A percentile compares a stretch with the other conserved stretches of the same genome.
Conservation (phyloP, 2,797 vertebrate genomes). For the Hyperoplus immaculatus region DNA sequence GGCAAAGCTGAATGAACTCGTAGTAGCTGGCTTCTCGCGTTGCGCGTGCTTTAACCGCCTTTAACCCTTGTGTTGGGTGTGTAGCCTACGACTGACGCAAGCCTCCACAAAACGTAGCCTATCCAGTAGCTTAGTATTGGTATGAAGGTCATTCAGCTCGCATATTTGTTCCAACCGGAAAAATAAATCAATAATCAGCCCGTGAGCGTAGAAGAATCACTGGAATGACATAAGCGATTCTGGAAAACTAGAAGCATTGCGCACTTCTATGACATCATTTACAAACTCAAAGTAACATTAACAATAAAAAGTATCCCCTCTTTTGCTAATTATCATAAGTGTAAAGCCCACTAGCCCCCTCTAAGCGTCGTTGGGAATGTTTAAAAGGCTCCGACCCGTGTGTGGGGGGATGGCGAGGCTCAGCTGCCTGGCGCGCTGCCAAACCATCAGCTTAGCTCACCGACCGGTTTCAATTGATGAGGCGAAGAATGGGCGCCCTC, state of each 20-base stretch:
- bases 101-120: background rate
- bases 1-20: slow-evolving; percentile 81
- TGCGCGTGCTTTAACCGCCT: slow-evolving; percentile 14
- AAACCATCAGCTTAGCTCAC: slow-evolving; percentile 70
- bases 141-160: slow-evolving; percentile 29
- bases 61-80: slow-evolving; percentile 41
- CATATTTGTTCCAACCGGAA: background rate
- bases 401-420: slow-evolving; percentile 21
- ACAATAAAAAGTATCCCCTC: background rate
- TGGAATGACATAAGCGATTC: background rate
- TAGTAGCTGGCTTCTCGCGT: slow-evolving; percentile 71
- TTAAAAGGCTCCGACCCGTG: slow-evolving; percentile 44
- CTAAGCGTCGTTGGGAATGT: slow-evolving; percentile 17
- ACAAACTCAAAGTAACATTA: background rate
- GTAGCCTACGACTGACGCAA: slow-evolving; percentile 43
- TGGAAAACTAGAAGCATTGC: no score
- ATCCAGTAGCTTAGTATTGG: background rate
- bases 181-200: background rate
- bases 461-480: slow-evolving; percentile 64
- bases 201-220: fast-evolving
- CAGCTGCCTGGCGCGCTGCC: slow-evolving; percentile 65
- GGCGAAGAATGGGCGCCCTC: slow-evolving; percentile 68
- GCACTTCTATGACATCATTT: no score
- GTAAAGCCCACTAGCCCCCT: slow-evolving; percentile 11
- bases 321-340: slow-evolving; percentile 21